phyloP scores from a whole-genome alignment of 1,140 invertebrate genomes.

The Colletes latitarsis region DNA sequence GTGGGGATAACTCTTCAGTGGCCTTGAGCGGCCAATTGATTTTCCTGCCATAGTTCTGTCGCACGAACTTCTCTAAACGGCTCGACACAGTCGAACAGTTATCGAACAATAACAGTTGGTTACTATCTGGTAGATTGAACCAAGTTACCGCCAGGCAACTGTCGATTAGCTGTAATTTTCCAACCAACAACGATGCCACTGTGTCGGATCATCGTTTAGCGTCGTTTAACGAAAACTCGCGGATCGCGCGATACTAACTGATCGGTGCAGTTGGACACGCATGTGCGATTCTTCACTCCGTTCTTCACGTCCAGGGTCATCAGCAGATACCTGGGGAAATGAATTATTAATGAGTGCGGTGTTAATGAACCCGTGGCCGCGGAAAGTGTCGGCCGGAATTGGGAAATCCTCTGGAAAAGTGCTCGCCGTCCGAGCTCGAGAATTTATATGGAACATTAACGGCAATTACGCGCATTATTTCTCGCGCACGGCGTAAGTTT shows the following conservation, averaged over 20 bases:
- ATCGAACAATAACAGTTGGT: too few species aligned
- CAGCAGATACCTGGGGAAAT: slow-evolving; percentile 73
- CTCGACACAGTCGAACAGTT: neutral
- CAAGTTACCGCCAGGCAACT: neutral
- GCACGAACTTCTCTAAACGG: too few species aligned
- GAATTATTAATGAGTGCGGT: slow-evolving; percentile 35
- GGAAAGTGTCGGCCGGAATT: slow-evolving; percentile 27
- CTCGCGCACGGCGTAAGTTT: neutral
- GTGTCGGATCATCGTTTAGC: too few species aligned
- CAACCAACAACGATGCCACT: too few species aligned
- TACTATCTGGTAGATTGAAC: neutral
- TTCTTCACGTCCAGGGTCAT: slow-evolving; percentile 63
- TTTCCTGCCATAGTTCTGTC: too few species aligned
- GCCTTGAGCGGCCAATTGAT: neutral
- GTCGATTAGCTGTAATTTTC: too few species aligned
- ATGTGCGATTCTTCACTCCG: slow-evolving; percentile 76
- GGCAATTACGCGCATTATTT: slow-evolving; percentile 37
- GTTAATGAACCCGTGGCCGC: slow-evolving; percentile 23
- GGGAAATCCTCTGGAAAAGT: slow-evolving; percentile 21
- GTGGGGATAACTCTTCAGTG: too few species aligned
- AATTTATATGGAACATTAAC: slow-evolving; percentile 32
- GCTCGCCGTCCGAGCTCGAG: neutral
- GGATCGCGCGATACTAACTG: slow-evolving; percentile 75
- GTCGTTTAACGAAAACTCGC: neutral
- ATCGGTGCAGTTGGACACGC: slow-evolving; percentile 79